Evolutionary conservation across 2,888 invertebrate species (phyloP), one percentile per base, ranked within the genome.

Genomic region (Dorcus parallelipipedus): DNA sequence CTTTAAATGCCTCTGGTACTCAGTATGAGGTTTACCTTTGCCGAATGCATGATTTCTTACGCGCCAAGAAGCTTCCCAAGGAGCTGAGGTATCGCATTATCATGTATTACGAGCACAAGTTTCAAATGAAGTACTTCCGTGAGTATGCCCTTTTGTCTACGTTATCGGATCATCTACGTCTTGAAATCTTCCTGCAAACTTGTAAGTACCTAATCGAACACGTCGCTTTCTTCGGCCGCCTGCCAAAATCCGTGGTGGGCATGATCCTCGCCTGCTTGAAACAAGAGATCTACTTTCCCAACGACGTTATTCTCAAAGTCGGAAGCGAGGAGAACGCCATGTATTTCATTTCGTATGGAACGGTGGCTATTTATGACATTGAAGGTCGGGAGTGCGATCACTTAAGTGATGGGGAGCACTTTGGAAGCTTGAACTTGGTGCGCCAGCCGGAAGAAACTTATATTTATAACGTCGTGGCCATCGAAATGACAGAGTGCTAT

Each of bases 291-390:
- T 64, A 49, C 52, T 53, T 62, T 1, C 56, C 63, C 8, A 56
- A 59, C 26, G 65, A 64, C 26, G 54, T 62, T 1, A 52, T 65
- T 14, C 20, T 57, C 20, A 51, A 59, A 9, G 41, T 33, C 38
- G 60, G 49, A 8, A 54, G 55, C 6, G 50, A 52, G 8, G 33
- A 38, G 2, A 51, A 48, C 8, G 40, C 49, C 8, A 54, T 65
- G 54, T 60, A 52, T 17, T 54, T 64, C 17, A 60, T 65, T n/a
- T 60, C 63, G 4, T 59, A 59, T 38, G 65, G 65, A 6, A 52
- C 58, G 9, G 52, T 61, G 1, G 64, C 64, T 6, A 9, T 61
- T 20, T 65, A 65, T n/a, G 60, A 52, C 3, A 17, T 49, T 3
- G 17, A 33, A 1, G 60, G 60, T 8, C 53, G 50, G n/a, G 64